phyloP scores from a whole-genome alignment of 2,888 invertebrate genomes.

The Lycocerus yunnanus region DNA sequence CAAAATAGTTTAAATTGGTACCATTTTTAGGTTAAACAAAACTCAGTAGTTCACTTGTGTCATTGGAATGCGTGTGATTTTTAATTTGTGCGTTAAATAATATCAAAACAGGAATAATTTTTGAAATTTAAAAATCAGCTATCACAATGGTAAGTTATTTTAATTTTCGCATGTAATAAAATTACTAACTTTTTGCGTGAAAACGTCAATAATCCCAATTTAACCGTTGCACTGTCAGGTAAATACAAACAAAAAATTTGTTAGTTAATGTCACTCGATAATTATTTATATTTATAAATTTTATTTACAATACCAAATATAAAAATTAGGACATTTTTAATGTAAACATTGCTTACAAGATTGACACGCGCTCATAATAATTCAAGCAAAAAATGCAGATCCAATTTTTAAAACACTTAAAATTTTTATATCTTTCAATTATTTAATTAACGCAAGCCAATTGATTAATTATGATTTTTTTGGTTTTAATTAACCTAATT shows the following conservation, averaged over 20 bases:
- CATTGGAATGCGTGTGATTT: not conserved
- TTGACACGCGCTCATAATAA: not conserved
- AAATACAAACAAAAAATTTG: not conserved
- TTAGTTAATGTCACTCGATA: not conserved
- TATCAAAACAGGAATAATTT: not conserved
- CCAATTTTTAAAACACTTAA: not conserved
- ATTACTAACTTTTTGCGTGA: not conserved
- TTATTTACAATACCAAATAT: conserved; percentile 1
- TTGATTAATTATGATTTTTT: not conserved
- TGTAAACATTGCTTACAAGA: not conserved
- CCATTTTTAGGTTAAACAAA: not conserved
- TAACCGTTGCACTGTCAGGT: not conserved
- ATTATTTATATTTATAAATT: conserved; percentile 1
- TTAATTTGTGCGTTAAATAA: not conserved
- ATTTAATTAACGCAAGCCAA: not conserved
- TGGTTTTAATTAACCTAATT: conserved; percentile 72
- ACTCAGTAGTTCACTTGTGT: not conserved
- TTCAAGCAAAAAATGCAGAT: not conserved
- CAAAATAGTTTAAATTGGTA: not conserved
- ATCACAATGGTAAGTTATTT: not conserved
- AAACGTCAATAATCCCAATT: not conserved
- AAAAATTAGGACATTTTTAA: not conserved
- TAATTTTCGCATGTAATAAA: not conserved
- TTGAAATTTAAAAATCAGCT: not conserved
- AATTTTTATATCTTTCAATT: not conserved